Evolutionary conservation across 1,140 invertebrate genomes (phyloP).

Genomic region (Rhopalosiphum maidis): DNA sequence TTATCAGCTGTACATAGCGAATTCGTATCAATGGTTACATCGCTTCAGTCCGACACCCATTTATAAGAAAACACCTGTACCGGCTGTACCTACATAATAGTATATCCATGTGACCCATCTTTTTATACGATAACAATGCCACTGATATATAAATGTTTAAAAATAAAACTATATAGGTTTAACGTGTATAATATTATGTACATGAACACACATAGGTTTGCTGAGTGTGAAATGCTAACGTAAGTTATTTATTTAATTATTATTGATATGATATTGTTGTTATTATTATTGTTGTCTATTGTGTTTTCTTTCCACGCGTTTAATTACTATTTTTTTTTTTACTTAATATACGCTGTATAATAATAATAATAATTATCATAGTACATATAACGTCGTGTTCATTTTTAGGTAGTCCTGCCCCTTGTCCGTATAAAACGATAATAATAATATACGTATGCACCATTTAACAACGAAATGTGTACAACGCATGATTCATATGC

Average conservation of each 20-base stretch:
- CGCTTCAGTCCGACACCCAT: neutral
- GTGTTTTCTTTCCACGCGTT: conserved; percentile 24
- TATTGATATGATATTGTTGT: neutral
- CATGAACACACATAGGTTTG: neutral
- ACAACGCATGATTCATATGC: neutral
- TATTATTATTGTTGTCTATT: neutral
- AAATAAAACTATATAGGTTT: neutral
- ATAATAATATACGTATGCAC: conserved; percentile 1
- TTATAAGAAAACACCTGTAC: neutral
- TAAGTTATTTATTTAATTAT: conserved; percentile 22
- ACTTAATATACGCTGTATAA: neutral
- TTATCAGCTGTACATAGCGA: neutral
- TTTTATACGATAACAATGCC: neutral
- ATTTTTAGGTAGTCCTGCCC: conserved; percentile 20
- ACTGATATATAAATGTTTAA: neutral
- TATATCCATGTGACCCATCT: conserved; percentile 18
- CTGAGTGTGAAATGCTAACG: neutral
- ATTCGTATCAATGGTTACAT: conserved; percentile 9
- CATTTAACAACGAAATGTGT: conserved; percentile 22
- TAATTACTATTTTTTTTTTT: neutral
- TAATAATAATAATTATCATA: neutral
- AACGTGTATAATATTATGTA: neutral
- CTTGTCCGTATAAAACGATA: conserved; percentile 12
- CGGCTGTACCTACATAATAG: neutral
- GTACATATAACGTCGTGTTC: neutral